Conservation (phyloP, 2,797 vertebrate genomes). For the Paedocypris micromegethes region DNA sequence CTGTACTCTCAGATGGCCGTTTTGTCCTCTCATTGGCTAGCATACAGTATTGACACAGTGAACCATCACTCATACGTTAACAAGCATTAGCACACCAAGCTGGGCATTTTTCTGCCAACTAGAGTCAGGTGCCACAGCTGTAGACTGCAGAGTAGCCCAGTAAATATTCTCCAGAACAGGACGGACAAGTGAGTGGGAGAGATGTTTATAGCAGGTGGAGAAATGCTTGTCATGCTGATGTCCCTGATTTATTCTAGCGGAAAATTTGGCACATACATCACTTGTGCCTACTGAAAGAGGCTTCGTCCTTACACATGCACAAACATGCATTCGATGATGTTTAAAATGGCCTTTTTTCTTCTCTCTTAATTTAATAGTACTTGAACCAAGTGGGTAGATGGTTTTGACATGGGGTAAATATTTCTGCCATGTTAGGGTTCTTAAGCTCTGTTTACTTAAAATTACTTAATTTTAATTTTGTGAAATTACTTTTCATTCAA, state of each 20-base stretch:
- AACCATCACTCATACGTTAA: slow-evolving; percentile 55
- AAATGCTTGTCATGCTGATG: slow-evolving; percentile 84
- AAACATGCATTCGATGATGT: slow-evolving; percentile 1
- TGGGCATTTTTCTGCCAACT: slow-evolving; percentile 57
- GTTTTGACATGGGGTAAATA: too few species aligned
- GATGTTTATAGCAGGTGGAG: slow-evolving; percentile 83
- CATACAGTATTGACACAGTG: slow-evolving; percentile 30
- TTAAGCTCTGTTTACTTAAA: too few species aligned
- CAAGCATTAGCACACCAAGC: slow-evolving; percentile 56
- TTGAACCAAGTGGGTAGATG: not conserved
- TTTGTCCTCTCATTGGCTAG: slow-evolving; percentile 33
- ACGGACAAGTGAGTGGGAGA: slow-evolving; percentile 62
- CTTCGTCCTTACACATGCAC: slow-evolving; percentile 17
- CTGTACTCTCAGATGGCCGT: slow-evolving; percentile 28
- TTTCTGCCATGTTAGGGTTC: too few species aligned
- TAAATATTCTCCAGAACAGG: slow-evolving; percentile 65
- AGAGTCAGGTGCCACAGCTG: slow-evolving; percentile 52
- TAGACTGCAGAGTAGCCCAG: slow-evolving; percentile 64
- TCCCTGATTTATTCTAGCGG: slow-evolving; percentile 80
- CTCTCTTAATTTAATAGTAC: slow-evolving; percentile 3
- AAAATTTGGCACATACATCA: slow-evolving; percentile 74
- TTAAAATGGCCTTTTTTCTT: slow-evolving; percentile 13
- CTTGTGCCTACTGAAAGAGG: slow-evolving; percentile 52
- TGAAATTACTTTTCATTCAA: too few species aligned
- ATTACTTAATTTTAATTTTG: too few species aligned